Evolutionary conservation across 1,140 invertebrate genomes (phyloP).

Genomic region (Bombus impatiens): DNA sequence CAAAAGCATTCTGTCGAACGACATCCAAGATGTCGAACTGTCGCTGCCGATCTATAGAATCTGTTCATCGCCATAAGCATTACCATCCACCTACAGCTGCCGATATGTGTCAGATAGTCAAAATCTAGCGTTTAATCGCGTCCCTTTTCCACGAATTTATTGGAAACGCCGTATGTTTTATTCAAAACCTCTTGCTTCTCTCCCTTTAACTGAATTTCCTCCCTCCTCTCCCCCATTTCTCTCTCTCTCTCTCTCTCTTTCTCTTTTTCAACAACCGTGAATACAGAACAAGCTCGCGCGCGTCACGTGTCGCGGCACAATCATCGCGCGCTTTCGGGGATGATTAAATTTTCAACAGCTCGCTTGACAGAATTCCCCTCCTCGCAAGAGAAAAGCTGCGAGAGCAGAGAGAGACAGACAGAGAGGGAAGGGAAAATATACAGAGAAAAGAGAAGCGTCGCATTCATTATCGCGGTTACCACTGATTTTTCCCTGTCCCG

Average conservation of each 20-base stretch:
- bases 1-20: too few species aligned
- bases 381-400: background rate
- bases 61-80: background rate
- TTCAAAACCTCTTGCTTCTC: slow-evolving; percentile 35
- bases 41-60: background rate
- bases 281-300: slow-evolving; percentile 42
- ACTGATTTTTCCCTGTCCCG: slow-evolving; percentile 19
- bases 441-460: background rate
- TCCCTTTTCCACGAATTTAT: slow-evolving; percentile 44
- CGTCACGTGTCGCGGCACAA: slow-evolving; percentile 59
- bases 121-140: slow-evolving; percentile 41
- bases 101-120: slow-evolving; percentile 33
- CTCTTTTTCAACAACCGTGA: slow-evolving; percentile 6
- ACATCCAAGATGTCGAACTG: too few species aligned
- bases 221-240: too few species aligned
- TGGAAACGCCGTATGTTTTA: slow-evolving; percentile 62
- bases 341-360: slow-evolving; percentile 67
- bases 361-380: slow-evolving; percentile 27
- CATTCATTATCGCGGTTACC: slow-evolving; percentile 37
- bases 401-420: background rate
- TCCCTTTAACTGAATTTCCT: too few species aligned
- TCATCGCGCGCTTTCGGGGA: slow-evolving; percentile 59
- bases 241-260: background rate
- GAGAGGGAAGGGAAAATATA: background rate
- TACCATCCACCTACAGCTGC: background rate